A percentile compares a stretch with the other conserved stretches of the same genome.
Evolutionary conservation across 2,113 vertebrate genomes (phyloP).

Genomic region (Heteronetta atricapilla): DNA sequence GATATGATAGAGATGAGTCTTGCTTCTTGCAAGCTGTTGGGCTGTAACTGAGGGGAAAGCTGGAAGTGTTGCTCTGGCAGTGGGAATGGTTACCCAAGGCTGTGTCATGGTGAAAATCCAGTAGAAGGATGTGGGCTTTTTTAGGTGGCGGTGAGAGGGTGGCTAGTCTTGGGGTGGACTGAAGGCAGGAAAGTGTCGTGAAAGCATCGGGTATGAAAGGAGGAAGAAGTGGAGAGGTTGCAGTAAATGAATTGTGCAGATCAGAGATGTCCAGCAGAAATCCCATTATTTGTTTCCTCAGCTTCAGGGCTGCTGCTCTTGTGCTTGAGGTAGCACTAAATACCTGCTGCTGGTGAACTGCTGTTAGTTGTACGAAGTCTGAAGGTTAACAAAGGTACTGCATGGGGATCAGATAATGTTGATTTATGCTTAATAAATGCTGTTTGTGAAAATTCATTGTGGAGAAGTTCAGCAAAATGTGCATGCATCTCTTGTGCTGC

Average conservation of each 20-base stretch:
- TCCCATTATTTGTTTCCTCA: background rate
- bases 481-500: background rate
- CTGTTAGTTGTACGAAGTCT: background rate
- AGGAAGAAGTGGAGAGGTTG: background rate
- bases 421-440: background rate
- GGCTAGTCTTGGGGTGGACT: background rate
- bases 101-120: background rate
- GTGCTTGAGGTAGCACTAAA: background rate
- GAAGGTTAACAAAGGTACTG: background rate
- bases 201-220: background rate
- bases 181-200: background rate
- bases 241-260: background rate
- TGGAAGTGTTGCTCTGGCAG: background rate
- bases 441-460: background rate
- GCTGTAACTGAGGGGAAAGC: background rate
- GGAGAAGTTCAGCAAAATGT: background rate
- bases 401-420: background rate
- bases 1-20: background rate
- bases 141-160: background rate
- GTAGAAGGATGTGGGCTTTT: background rate
- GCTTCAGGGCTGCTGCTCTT: fast-evolving
- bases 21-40: fast-evolving
- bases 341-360: background rate
- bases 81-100: background rate
- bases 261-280: background rate